Evolutionary conservation across 2,113 vertebrate species (phyloP), one percentile per base, ranked within the genome.

Genomic region (Bos javanicus): DNA sequence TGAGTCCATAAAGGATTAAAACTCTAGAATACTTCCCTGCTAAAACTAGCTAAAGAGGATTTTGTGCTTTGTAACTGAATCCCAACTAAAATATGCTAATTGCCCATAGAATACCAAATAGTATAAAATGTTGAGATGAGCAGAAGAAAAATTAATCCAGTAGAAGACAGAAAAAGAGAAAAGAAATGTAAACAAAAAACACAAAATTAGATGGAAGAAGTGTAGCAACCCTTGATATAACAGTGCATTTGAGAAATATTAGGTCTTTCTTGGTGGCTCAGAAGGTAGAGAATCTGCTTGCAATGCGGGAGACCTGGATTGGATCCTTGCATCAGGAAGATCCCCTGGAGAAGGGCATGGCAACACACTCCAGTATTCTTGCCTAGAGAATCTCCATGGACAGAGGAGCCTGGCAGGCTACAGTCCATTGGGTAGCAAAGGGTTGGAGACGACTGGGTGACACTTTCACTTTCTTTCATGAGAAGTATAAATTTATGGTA

Each of bases 21-120:
- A 88, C 12, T 80, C 56, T 86, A 5, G 50, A 88, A 62, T 92
- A 71, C 9, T 92, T 81, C 4, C 14, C 2, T 57, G 21, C 28
- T 59, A 80, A 94, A 76, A 90, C 30, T 82, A 95, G 8, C 19
- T 43, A 91, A 92, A 48, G 48, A 43, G 21, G 11, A 93, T 87
- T 82, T 95, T 93, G 7, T 82, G 83, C 3, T 76, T 62, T 67
- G 15, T 96, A 81, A 74, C 16, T 59, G 52, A 95, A 94, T 86
- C 5, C 14, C 88, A 4, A 10, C 17, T 87, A 78, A 87, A 78
- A 87, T 43, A 28, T 95, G 28, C 71, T 93, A 89, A 81, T 52
- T 82, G 30, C 7, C 17, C 60, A 1, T 71, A 80, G 14, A 59
- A 43, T 95, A 33, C 14, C 67, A 94, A 78, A 56, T 48, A 60